phyloP scores from a whole-genome alignment of 2,797 vertebrate species.

The Xenops minutus region DNA sequence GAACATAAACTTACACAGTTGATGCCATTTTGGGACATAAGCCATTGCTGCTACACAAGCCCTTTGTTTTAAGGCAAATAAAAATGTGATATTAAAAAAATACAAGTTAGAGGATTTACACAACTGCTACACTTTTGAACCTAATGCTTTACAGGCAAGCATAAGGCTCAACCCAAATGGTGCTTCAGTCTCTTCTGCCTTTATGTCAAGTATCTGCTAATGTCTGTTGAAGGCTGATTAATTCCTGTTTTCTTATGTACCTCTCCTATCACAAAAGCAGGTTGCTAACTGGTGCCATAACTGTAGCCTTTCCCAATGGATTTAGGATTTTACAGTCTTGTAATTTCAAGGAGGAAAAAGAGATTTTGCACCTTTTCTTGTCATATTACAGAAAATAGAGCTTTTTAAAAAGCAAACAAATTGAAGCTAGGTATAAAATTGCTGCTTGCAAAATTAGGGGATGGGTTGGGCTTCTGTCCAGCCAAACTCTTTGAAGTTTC shows the following conservation, averaged over 20 bases:
- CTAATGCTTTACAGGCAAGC: background rate
- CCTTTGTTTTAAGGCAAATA: conserved; percentile 56
- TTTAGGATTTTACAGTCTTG: background rate
- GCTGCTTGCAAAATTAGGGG: background rate
- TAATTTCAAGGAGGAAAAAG: background rate
- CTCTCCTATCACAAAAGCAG: background rate
- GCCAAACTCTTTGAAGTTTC: background rate
- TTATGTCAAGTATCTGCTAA: background rate
- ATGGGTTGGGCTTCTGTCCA: background rate
- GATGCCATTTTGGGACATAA: conserved; percentile 27
- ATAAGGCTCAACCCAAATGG: background rate
- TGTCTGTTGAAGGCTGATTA: background rate
- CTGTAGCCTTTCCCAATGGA: background rate
- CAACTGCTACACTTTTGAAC: background rate
- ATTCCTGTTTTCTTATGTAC: background rate
- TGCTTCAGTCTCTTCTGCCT: background rate
- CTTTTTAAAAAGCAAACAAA: background rate
- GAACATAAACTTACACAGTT: conserved; percentile 11
- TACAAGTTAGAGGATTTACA: conserved; percentile 44
- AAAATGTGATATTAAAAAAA: conserved; percentile 4
- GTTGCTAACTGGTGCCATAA: background rate
- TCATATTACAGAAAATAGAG: background rate
- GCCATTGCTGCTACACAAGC: background rate
- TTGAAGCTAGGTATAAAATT: background rate
- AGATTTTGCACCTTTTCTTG: background rate